These are phyloP conservation scores for Phalacrocorax brasilianus DNA, from an alignment of 2,113 vertebrate species.

Conservation along the genomic window DNA sequence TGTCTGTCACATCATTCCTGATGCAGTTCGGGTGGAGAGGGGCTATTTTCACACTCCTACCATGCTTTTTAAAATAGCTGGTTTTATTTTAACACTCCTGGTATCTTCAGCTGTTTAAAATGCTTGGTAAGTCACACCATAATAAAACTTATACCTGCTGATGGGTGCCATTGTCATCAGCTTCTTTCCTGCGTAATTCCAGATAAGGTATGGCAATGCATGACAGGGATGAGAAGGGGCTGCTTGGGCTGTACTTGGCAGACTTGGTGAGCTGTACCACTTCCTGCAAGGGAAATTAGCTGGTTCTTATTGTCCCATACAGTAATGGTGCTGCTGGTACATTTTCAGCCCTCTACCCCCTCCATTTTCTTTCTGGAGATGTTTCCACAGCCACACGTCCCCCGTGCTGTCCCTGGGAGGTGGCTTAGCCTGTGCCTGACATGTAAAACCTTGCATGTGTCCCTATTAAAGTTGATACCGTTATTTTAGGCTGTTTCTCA, in stretches of 20 bases:
- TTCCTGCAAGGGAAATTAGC: background rate
- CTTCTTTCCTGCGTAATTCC: background rate
- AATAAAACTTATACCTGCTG: background rate
- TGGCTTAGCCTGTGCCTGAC: background rate
- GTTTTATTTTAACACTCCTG: background rate
- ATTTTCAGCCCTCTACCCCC: background rate
- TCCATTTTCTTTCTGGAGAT: background rate
- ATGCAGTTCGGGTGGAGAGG: background rate
- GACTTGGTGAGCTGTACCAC: background rate
- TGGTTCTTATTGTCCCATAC: background rate
- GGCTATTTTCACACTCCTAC: conserved; percentile 19
- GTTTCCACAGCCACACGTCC: background rate
- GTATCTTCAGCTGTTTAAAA: background rate
- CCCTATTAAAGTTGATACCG: background rate
- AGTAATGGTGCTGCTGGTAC: background rate
- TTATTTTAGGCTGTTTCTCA: background rate
- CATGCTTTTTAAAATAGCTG: background rate
- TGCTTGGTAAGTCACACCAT: background rate
- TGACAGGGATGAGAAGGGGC: background rate
- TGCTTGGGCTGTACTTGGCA: rapidly evolving
- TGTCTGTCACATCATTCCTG: background rate
- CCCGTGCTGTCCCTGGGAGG: background rate
- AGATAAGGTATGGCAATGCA: rapidly evolving
- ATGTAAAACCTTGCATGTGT: background rate
- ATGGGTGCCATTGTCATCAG: background rate